A percentile compares a stretch with the other conserved stretches of the same genome.
Conservation (phyloP, 2,888 invertebrate species). For the Andrena bicolor region DNA sequence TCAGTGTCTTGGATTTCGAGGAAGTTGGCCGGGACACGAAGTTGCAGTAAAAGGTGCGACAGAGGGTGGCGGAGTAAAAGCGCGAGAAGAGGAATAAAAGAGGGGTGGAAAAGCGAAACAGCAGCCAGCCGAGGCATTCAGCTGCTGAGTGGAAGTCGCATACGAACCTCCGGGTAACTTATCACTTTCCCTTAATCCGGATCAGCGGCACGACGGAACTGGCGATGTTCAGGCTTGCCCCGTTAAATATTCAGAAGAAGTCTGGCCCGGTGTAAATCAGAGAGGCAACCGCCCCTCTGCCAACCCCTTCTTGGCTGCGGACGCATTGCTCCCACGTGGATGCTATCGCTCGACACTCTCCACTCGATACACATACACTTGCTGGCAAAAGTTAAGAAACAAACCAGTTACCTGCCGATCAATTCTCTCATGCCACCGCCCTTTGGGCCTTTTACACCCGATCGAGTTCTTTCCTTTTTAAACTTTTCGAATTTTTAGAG, state of each 20-base stretch:
- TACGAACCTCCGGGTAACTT: conserved; percentile 73
- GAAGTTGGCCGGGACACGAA: conserved; percentile 29
- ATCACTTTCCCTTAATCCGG: conserved; percentile 81
- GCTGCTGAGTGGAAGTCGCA: conserved; percentile 72
- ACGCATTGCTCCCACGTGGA: conserved; percentile 72
- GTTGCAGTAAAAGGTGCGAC: conserved; percentile 17
- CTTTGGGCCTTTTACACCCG: neutral
- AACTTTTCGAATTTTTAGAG: no score
- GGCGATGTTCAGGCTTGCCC: conserved; percentile 73
- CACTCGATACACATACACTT: conserved; percentile 39
- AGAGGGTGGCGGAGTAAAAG: neutral
- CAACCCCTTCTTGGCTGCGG: conserved; percentile 65
- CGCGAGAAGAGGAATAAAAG: conserved; percentile 24
- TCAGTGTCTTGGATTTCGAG: conserved; percentile 40
- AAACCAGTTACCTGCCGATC: neutral
- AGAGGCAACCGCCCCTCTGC: conserved; percentile 68
- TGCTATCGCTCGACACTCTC: conserved; percentile 48
- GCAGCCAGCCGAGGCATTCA: conserved; percentile 63
- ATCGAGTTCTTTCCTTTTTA: neutral
- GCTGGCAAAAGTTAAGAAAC: neutral
- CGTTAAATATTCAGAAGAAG: conserved; percentile 81
- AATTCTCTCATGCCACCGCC: neutral
- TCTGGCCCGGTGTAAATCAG: conserved; percentile 76
- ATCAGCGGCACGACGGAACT: conserved; percentile 75
- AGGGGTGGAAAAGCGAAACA: conserved; percentile 66